Base-by-base conservation (phyloP, 2,797 vertebrate species). In the Neostethus bicornis region DNA sequence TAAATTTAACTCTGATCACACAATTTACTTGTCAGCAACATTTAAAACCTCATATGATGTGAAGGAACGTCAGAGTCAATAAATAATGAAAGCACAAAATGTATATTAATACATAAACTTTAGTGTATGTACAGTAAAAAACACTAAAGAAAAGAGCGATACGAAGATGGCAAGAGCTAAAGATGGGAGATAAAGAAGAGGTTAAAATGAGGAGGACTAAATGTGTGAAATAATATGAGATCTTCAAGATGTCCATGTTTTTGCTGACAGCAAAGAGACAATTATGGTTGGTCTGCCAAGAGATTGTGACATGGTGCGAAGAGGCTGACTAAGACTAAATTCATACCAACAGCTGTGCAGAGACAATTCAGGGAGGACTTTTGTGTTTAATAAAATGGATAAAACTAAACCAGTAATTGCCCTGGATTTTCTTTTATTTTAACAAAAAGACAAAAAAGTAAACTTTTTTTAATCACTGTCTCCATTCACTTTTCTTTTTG, bases 1-100 rank as follows among this genome's bases (percentile, higher is more conserved):
- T 80, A 76, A 75, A 83, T 81, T 73, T 86, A 84, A 80, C 66
- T 45, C 70, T 1, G 61, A 71, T 77, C 55, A 59, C 62, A 70
- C 70, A 70, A 39, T 56, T 50, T 53, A 57, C 51, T 60, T 73
- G 70, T 77, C 75, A 58, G 50, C 43, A 60, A 68, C 48, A 72
- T 66, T 70, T 53, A 28, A 73, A 77, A 65, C 53, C 51, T 58
- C 20, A 51, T 50, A 57, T 41, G 55, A 80, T 64, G 45, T 67
- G 66, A 80, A 73, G 69, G 65, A 68, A 66, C 42, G 7, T 16
- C 10, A 60, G 59, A 46, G 14, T 41, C 9, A 73, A 32, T 34
- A 38, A 52, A 35, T 14, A 50, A 29, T 1, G 21, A 8, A 59
- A 46, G 13, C 23, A 19, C 24, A 53, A 42, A 7, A 61, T n/a